A percentile compares a stretch with the other conserved stretches of the same genome.
Conservation (phyloP, 2,797 vertebrate species). For the Chaenodraco wilsoni region DNA sequence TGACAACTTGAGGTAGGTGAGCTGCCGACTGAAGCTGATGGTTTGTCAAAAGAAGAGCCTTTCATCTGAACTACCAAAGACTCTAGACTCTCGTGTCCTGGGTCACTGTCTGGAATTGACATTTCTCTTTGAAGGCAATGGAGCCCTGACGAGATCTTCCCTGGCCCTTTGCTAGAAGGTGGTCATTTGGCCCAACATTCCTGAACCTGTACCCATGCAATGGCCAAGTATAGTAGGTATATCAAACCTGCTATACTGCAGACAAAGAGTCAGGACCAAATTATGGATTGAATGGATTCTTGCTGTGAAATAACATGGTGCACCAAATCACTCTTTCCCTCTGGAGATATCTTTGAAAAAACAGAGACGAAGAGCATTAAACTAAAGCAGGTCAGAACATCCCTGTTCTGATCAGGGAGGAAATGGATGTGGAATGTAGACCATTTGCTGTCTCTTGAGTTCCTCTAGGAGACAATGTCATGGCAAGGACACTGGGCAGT, state of each 20-base stretch:
- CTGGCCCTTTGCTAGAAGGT: neutral
- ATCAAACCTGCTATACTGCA: neutral
- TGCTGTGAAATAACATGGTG: neutral
- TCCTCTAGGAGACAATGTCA: neutral
- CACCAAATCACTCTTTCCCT: neutral
- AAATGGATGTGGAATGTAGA: neutral
- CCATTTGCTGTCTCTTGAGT: neutral
- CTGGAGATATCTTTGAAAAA: neutral
- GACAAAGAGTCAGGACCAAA: neutral
- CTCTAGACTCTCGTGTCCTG: slow-evolving; percentile 11
- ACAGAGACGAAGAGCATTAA: neutral
- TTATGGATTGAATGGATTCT: neutral
- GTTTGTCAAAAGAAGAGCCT: neutral
- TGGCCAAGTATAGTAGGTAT: neutral
- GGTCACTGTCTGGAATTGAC: neutral
- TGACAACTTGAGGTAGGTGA: neutral
- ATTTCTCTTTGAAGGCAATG: slow-evolving; percentile 20
- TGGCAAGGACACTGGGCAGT: neutral
- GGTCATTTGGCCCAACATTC: slow-evolving; percentile 17
- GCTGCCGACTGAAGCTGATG: neutral
- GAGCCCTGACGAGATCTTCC: slow-evolving; percentile 11
- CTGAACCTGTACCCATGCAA: slow-evolving; percentile 3
- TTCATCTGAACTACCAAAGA: slow-evolving; percentile 1
- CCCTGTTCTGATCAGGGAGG: neutral
- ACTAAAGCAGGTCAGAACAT: neutral